Percentiles rank a stretch among this genome's conserved stretches.
Evolutionary conservation across 2,888 invertebrate genomes (phyloP).

Genomic region (Chalcosyrphus nemorum): DNA sequence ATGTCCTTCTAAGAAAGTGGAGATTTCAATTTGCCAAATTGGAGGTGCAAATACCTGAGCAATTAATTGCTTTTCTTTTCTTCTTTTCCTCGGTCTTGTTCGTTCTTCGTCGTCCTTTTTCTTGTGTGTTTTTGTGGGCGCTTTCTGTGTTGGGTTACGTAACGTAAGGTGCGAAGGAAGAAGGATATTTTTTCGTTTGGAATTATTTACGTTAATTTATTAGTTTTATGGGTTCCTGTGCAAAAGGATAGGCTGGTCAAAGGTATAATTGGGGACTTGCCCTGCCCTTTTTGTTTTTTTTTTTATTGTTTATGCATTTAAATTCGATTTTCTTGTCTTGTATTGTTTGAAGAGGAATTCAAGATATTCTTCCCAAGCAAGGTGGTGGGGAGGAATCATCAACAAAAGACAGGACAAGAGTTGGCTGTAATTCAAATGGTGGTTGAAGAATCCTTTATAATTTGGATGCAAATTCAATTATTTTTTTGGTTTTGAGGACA

Average conservation of each 20-base stretch:
- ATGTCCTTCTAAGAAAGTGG: conserved; percentile 27
- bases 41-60: conserved; percentile 66
- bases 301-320: neutral
- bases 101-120: conserved; percentile 4
- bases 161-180: conserved; percentile 12
- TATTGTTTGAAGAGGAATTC: neutral
- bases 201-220: conserved; percentile 55
- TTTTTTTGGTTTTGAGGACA: no score
- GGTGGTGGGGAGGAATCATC: no score
- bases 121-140: neutral
- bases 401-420: no score
- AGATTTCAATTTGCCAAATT: conserved; percentile 68
- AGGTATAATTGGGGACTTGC: conserved; percentile 29
- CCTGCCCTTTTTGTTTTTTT: conserved; percentile 2
- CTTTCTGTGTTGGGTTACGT: neutral
- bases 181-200: no score
- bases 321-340: neutral
- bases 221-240: conserved; percentile 35
- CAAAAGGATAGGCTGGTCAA: conserved; percentile 30
- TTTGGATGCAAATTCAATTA: no score
- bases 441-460: no score
- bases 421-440: no score
- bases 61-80: conserved; percentile 64
- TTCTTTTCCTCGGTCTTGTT: conserved; percentile 15
- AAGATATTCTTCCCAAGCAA: no score